These are phyloP conservation scores for Helogale parvula DNA, from an alignment of 2,113 vertebrate species.

Conservation along the genomic window DNA sequence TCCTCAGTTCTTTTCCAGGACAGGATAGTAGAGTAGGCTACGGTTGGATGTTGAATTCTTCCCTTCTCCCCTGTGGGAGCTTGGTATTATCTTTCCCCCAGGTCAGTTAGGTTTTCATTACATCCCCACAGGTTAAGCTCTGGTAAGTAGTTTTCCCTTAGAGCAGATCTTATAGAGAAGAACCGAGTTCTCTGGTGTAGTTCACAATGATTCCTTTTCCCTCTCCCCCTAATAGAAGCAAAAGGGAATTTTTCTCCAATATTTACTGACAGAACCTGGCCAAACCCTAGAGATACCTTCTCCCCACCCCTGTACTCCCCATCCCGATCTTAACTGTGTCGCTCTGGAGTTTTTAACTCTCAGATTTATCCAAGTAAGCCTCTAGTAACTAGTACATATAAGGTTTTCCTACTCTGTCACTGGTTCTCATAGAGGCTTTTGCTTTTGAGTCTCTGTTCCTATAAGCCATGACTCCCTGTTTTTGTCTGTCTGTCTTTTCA, in stretches of 20 bases:
- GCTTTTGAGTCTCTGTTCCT: not conserved
- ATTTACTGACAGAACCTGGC: not conserved
- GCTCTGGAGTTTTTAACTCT: not conserved
- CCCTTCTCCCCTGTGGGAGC: not conserved
- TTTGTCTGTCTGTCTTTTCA: not conserved
- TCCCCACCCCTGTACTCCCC: no score
- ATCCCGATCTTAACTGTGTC: not conserved
- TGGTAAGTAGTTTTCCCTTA: not conserved
- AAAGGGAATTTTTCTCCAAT: not conserved
- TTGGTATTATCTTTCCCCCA: not conserved
- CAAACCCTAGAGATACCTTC: no score
- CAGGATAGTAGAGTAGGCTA: not conserved
- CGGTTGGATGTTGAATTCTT: not conserved
- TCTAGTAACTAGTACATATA: not conserved
- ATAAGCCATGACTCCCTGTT: not conserved
- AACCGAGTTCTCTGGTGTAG: not conserved
- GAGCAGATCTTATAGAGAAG: not conserved
- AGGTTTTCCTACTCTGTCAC: not conserved
- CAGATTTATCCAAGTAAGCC: not conserved
- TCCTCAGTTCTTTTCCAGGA: not conserved
- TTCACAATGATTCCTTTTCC: not conserved
- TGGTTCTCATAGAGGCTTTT: not conserved
- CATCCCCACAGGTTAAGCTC: not conserved
- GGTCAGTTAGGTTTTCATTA: not conserved
- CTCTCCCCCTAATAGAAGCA: not conserved